Conservation (phyloP, 2,888 invertebrate species). For the Cantharis nigra region DNA sequence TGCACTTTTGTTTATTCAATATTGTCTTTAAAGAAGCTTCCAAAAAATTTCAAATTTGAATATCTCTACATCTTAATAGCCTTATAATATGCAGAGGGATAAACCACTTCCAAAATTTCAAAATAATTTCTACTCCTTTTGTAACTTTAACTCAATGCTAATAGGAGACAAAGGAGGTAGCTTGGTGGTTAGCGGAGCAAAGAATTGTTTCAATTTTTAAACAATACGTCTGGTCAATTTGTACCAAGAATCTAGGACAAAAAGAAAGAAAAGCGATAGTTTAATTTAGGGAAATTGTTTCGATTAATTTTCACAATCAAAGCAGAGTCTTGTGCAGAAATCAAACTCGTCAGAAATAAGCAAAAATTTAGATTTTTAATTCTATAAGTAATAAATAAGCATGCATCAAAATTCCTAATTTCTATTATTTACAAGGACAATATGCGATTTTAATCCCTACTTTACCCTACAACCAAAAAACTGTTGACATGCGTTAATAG, state of each 20-base stretch:
- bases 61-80: too few species aligned
- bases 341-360: neutral
- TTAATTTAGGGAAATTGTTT: neutral
- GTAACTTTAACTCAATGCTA: too few species aligned
- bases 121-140: too few species aligned
- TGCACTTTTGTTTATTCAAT: too few species aligned
- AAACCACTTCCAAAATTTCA: too few species aligned
- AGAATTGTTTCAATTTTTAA: neutral
- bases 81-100: too few species aligned
- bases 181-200: neutral
- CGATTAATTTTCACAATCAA: neutral
- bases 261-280: neutral
- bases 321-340: neutral
- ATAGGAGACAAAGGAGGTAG: neutral
- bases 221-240: neutral
- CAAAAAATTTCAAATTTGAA: too few species aligned
- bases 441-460: neutral
- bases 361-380: neutral
- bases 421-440: neutral
- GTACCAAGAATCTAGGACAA: neutral
- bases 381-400: neutral
- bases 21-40: too few species aligned
- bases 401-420: neutral
- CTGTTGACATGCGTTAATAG: neutral
- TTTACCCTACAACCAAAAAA: neutral